Base-by-base conservation (phyloP, 2,113 vertebrate genomes). In the Zosterops japonicus region DNA sequence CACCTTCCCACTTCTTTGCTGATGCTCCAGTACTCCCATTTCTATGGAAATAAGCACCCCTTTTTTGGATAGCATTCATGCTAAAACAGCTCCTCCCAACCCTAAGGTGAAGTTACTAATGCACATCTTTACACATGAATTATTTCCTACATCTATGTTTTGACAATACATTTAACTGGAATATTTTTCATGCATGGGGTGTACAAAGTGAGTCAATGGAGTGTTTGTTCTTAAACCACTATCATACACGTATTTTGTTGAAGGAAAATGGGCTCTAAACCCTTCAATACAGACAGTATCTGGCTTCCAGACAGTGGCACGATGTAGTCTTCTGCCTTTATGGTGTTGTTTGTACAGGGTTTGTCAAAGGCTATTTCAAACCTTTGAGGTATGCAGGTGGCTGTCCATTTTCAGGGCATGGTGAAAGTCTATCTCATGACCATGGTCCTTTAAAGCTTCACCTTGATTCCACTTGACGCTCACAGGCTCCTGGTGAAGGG, bases 101-200 rank as follows among this genome's bases (percentile, higher is more conserved):
- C 39, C 22, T 75, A 95, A 76, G 33, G 18, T 88, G 90, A 95
- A 92, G 86, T 90, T 82, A 89, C 92, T 92, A 94, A 89, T 77
- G 72, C 78, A 93, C 72, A 71, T 68, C 79, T 94, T 89, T 80
- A 94, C 90, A 96, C 74, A 36, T 78, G 53, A 90, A 71, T 88
- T 70, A 76, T 60, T 91, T 93, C 79, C 90, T 90, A 96, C 71
- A 82, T 64, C 91, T 93, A 87, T 91, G 88, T 78, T 90, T 89
- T 89, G 94, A 96, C 90, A 92, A 74, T 67, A 96, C 95, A 89
- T 57, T 90, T 92, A 90, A 95, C 81, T 84, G 91, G 77, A 89
- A 28, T 87, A 95, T 70, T 90, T 90, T 90, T 95, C 96, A 96
- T 97, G 96, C 95, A 97, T 11, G 7, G 69, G 44, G 72, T 90